phyloP scores from a whole-genome alignment of 2,113 vertebrate genomes.

The Coturnix japonica region DNA sequence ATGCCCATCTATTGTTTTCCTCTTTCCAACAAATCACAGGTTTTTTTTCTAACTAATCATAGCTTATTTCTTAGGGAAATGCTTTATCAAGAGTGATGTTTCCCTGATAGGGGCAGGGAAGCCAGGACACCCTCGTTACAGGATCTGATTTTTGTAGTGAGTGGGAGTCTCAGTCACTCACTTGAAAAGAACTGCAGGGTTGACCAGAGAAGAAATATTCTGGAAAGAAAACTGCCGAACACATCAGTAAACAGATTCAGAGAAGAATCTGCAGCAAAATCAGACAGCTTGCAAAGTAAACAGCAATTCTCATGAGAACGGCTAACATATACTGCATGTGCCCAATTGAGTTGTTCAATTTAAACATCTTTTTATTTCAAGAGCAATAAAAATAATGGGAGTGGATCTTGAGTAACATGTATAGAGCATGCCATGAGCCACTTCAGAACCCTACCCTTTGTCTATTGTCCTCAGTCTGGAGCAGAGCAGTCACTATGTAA shows the following conservation, averaged over 20 bases:
- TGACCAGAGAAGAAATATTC: background rate
- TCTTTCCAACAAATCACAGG: background rate
- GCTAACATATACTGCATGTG: background rate
- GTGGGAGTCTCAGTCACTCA: background rate
- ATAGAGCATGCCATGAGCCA: background rate
- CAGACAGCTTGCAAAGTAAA: background rate
- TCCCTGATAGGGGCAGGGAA: background rate
- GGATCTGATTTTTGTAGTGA: background rate
- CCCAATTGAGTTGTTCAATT: background rate
- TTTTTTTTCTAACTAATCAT: background rate
- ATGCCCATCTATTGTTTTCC: background rate
- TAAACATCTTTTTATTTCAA: background rate
- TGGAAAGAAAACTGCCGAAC: background rate
- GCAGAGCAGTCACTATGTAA: background rate
- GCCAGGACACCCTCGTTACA: background rate
- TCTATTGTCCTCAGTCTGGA: background rate
- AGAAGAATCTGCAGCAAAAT: background rate
- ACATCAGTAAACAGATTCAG: background rate
- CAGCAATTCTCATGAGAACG: background rate
- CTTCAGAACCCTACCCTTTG: background rate
- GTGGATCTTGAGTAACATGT: background rate
- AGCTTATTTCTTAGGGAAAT: background rate
- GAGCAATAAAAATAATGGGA: background rate
- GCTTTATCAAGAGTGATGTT: background rate
- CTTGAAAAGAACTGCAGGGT: background rate